Evolutionary conservation across 1,140 invertebrate species (phyloP).

Genomic region (Leptinotarsa lineolata): DNA sequence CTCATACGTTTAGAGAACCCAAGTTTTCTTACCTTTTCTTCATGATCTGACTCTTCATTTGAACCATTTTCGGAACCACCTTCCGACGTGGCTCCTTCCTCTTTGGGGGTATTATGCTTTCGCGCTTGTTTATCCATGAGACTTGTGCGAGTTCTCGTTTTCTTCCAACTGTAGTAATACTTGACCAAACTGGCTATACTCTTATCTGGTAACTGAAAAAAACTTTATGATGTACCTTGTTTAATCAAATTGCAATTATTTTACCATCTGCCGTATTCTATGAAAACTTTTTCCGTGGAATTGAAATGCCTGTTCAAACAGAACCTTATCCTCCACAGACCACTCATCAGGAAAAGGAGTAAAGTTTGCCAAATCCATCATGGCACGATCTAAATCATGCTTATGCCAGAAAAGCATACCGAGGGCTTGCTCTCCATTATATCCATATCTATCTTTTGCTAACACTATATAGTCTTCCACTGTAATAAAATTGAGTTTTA

Average conservation of each 20-base stretch:
- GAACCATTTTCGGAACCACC: slow-evolving; percentile 80
- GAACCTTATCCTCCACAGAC: slow-evolving; percentile 96
- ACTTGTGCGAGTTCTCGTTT: slow-evolving; percentile 87
- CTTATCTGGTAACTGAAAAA: slow-evolving; percentile 87
- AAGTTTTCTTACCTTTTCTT: slow-evolving; percentile 78
- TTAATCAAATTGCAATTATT: slow-evolving; percentile 23
- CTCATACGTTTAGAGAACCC: neutral
- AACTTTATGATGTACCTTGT: neutral
- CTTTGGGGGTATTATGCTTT: slow-evolving; percentile 66
- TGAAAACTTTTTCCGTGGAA: slow-evolving; percentile 99
- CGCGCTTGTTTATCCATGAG: slow-evolving; percentile 89
- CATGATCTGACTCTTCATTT: slow-evolving; percentile 84
- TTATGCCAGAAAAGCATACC: slow-evolving; percentile 99
- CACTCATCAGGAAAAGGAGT: slow-evolving; percentile 98
- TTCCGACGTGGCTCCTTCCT: slow-evolving; percentile 61
- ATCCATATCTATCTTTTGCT: slow-evolving; percentile 97
- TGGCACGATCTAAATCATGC: slow-evolving; percentile 90
- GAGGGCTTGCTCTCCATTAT: slow-evolving; percentile 95
- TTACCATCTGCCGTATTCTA: slow-evolving; percentile 95
- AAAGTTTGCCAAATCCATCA: slow-evolving; percentile 93
- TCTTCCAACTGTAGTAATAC: slow-evolving; percentile 99
- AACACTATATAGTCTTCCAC: slow-evolving; percentile 94
- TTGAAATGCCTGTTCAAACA: slow-evolving; percentile 97
- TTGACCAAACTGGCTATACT: slow-evolving; percentile 94
- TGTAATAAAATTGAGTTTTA: slow-evolving; percentile 56